Conservation (phyloP, 1,140 invertebrate genomes). For the Nasonia longicornis region DNA sequence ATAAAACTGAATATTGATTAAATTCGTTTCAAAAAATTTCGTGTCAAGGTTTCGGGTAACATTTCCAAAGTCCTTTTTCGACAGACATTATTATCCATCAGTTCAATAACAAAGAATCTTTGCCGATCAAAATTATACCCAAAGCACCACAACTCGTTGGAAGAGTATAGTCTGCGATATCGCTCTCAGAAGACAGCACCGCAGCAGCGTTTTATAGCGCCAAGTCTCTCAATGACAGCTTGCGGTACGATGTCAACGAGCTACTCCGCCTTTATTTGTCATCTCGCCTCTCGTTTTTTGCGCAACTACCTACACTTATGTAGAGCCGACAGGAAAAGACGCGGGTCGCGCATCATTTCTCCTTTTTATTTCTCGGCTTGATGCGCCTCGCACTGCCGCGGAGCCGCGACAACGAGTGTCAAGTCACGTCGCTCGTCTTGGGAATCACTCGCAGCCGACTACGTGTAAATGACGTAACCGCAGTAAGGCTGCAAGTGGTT, state of each 20-base stretch:
- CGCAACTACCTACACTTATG: not conserved
- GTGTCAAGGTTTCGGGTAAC: not conserved
- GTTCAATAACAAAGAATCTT: not conserved
- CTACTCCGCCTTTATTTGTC: constrained; percentile 9
- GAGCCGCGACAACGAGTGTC: constrained; percentile 5
- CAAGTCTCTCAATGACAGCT: not conserved
- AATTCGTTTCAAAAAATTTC: not conserved
- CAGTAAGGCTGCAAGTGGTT: constrained; percentile 1
- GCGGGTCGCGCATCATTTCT: not conserved
- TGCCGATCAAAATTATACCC: too few species aligned
- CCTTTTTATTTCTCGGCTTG: constrained; percentile 1
- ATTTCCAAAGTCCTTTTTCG: not conserved
- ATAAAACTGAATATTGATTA: not conserved
- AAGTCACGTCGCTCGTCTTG: constrained; percentile 26
- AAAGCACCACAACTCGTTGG: too few species aligned
- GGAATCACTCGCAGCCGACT: constrained; percentile 18
- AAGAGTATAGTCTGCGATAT: not conserved
- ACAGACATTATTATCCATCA: not conserved
- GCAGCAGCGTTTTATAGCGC: not conserved
- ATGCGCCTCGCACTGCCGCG: not conserved
- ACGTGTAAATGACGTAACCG: constrained; percentile 35
- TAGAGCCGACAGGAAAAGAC: constrained; percentile 12
- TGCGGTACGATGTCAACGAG: constrained; percentile 19
- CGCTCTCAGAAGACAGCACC: not conserved
- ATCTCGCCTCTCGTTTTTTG: not conserved